These are phyloP conservation scores for Cerceris rybyensis DNA, from an alignment of 2,888 invertebrate species.

Conservation along the genomic window DNA sequence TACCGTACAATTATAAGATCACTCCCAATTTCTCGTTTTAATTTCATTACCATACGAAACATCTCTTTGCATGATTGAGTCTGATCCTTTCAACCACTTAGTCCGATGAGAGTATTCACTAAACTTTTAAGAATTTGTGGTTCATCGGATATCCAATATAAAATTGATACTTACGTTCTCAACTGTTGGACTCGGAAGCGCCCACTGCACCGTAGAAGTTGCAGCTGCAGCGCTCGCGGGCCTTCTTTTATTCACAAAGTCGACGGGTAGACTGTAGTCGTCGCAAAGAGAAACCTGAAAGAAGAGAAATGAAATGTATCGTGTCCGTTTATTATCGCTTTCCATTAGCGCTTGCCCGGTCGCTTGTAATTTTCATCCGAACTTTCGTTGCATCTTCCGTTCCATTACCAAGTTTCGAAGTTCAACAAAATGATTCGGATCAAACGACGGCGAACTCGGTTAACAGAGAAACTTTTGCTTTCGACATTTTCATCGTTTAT, in stretches of 20 bases:
- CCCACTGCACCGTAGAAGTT: slow-evolving; percentile 85
- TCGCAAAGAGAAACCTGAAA: slow-evolving; percentile 92
- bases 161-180: slow-evolving; percentile 81
- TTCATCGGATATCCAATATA: background rate
- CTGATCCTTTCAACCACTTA: no score
- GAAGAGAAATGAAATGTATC: slow-evolving; percentile 14
- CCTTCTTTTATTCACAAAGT: slow-evolving; percentile 89
- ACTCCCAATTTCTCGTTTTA: no score
- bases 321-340: slow-evolving; percentile 25
- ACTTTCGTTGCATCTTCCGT: slow-evolving; percentile 21
- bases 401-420: slow-evolving; percentile 28
- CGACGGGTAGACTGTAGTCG: slow-evolving; percentile 93
- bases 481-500: background rate
- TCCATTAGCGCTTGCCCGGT: slow-evolving; percentile 3
- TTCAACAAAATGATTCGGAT: slow-evolving; percentile 21
- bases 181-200: slow-evolving; percentile 83
- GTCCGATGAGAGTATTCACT: background rate
- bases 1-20: no score
- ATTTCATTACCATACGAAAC: no score
- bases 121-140: slow-evolving; percentile 3
- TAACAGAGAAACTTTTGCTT: background rate
- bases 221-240: slow-evolving; percentile 85
- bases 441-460: slow-evolving; percentile 9
- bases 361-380: slow-evolving; percentile 6
- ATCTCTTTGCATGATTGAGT: no score